phyloP scores from a whole-genome alignment of 2,797 vertebrate species.

The Anguilla pacifica region DNA sequence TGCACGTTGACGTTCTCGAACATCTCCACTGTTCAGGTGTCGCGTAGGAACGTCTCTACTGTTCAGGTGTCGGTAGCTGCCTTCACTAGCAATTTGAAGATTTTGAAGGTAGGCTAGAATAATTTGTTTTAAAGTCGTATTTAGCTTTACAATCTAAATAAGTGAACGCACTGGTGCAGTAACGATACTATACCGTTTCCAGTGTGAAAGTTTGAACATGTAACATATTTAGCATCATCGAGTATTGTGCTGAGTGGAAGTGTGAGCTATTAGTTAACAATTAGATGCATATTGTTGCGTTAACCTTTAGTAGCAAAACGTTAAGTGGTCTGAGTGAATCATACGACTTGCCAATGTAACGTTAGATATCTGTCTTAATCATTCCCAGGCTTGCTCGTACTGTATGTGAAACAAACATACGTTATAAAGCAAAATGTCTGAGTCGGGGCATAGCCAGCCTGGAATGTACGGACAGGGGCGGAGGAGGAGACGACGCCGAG shows the following conservation, averaged over 20 bases:
- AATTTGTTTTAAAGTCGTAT: background rate
- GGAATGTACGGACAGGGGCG: slow-evolving; percentile 83
- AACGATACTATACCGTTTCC: too few relatives aligned
- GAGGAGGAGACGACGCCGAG: slow-evolving; percentile 79
- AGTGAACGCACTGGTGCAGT: background rate
- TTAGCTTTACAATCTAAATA: background rate
- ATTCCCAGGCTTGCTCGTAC: background rate
- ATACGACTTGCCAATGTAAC: background rate
- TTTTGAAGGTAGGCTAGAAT: background rate
- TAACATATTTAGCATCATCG: background rate
- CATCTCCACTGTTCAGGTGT: background rate
- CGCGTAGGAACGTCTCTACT: background rate
- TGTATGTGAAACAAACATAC: background rate
- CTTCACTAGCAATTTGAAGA: background rate
- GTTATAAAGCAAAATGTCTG: slow-evolving; percentile 72
- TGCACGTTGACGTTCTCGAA: background rate
- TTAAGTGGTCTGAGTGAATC: background rate
- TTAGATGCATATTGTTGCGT: background rate
- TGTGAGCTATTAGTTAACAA: background rate
- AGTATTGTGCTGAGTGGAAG: background rate
- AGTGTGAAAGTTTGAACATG: too few relatives aligned
- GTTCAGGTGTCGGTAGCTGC: background rate
- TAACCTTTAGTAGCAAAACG: background rate
- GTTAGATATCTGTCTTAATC: background rate
- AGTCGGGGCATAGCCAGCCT: slow-evolving; percentile 91